These are phyloP conservation scores for Datnioides undecimradiatus DNA, from an alignment of 2,113 vertebrate species.

Conservation along the genomic window DNA sequence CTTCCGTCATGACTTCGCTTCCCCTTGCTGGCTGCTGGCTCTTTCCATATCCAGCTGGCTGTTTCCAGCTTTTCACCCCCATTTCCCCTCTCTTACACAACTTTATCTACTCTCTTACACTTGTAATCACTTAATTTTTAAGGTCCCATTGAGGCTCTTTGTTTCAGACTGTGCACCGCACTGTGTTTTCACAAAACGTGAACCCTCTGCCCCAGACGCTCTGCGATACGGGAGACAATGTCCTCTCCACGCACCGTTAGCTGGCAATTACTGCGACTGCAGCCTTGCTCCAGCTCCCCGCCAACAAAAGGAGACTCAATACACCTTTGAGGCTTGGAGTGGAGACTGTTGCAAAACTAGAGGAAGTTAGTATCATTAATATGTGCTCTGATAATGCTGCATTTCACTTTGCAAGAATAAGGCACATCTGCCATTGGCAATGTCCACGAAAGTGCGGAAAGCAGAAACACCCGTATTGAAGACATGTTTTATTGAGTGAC, in stretches of 20 bases:
- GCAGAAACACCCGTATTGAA: not conserved
- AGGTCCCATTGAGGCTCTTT: conserved; percentile 4
- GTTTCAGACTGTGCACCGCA: conserved; percentile 10
- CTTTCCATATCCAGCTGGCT: not conserved
- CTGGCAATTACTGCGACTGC: conserved; percentile 65
- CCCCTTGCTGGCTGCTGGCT: not conserved
- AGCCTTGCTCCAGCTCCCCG: conserved; percentile 38
- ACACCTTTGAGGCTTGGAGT: conserved; percentile 23
- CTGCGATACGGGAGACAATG: conserved; percentile 45
- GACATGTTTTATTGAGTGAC: conserved; percentile 44
- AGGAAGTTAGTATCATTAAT: conserved; percentile 11
- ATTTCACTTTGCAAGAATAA: conserved; percentile 7
- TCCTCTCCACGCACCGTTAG: conserved; percentile 61
- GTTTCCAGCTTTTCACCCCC: not conserved
- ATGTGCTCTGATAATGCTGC: not conserved
- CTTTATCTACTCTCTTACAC: not conserved
- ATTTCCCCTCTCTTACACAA: conserved; percentile 2
- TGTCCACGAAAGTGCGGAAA: not conserved
- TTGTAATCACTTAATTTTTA: conserved; percentile 36
- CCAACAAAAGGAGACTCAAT: conserved; percentile 51
- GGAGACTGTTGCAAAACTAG: conserved; percentile 18
- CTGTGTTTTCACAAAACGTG: conserved; percentile 31
- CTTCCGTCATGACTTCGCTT: not conserved
- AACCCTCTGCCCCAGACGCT: conserved; percentile 35
- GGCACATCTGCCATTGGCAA: not conserved